A percentile compares a stretch with the other conserved stretches of the same genome.
phyloP scores from a whole-genome alignment of 1,140 invertebrate genomes.

The Archegozetes longisetosus region DNA sequence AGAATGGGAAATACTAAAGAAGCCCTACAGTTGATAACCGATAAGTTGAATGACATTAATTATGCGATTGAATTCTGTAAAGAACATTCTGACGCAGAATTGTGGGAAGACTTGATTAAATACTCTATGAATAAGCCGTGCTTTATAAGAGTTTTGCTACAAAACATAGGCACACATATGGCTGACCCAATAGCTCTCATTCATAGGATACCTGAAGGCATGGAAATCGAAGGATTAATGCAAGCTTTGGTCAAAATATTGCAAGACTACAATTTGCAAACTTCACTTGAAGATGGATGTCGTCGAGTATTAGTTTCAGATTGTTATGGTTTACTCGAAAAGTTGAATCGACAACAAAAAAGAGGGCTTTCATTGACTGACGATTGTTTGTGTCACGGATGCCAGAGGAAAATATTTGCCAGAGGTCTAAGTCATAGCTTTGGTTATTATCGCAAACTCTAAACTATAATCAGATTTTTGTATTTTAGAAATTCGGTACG shows the following conservation, averaged over 20 bases:
- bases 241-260: constrained; percentile 87
- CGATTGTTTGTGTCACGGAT: constrained; percentile 54
- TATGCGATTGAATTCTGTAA: constrained; percentile 93
- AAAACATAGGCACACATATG: constrained; percentile 71
- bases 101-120: constrained; percentile 86
- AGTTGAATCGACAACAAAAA: constrained; percentile 54
- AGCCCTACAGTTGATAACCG: constrained; percentile 75
- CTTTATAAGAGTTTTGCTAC: constrained; percentile 55
- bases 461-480: constrained; percentile 21
- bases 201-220: constrained; percentile 57
- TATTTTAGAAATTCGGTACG: constrained; percentile 35
- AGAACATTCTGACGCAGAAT: constrained; percentile 79
- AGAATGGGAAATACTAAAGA: constrained; percentile 82
- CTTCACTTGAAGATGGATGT: constrained; percentile 72
- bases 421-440: constrained; percentile 41
- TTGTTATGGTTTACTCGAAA: constrained; percentile 73
- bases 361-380: constrained; percentile 53
- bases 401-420: constrained; percentile 50
- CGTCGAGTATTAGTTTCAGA: constrained; percentile 71
- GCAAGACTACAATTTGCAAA: constrained; percentile 83
- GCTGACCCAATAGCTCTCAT: constrained; percentile 65
- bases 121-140: constrained; percentile 72
- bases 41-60: constrained; percentile 66
- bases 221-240: constrained; percentile 73
- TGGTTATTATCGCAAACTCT: constrained; percentile 14